Base-by-base conservation (phyloP, 2,797 vertebrate species). In the Parauchenoglanis punctatus region DNA sequence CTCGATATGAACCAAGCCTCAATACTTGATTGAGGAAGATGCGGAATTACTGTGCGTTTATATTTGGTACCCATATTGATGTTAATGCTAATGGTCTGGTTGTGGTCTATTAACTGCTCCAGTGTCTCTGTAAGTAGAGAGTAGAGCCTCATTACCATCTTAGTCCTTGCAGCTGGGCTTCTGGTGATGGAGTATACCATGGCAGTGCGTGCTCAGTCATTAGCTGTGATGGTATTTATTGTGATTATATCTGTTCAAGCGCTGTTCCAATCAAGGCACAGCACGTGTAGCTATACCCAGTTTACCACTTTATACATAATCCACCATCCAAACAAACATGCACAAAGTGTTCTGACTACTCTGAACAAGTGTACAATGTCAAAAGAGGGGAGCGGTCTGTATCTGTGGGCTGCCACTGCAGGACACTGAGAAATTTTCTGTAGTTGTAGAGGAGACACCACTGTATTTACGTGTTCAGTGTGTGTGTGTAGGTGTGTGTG, bases 131-230 rank as follows among this genome's bases (percentile, higher is more conserved):
- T 70, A 28, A 73, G 49, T 63, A 73, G n/a, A 56, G 46, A 28
- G 83, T 80, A 85, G 35, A 65, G 54, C 78, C 85, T 88, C 72
- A 87, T 88, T 89, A 85, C 44, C 25, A 81, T 75, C 17, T 78
- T 75, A 87, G 83, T 78, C n/a, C 1, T 78, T 68, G 72, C 81
- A 82, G 87, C 54, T 40, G 54, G 54, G 63, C 25, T 70, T 46
- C 58, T 49, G 44, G 56, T 85, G 59, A 52, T 58, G 23, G 83
- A 58, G 73, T 68, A 52, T 49, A 56, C 52, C 12, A 10, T 49
- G 52, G 70, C 86, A 86, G 72, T 40, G 67, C 65, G 13, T 87
- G 70, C 49, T 87, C 85, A 83, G 63, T 85, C 85, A 70, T 89
- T 87, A 89, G 78, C 65, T n/a, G 11, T 63, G 88, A 87, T 3